Conservation (phyloP, 1,140 invertebrate genomes). For the Hesperophylax magnus region DNA sequence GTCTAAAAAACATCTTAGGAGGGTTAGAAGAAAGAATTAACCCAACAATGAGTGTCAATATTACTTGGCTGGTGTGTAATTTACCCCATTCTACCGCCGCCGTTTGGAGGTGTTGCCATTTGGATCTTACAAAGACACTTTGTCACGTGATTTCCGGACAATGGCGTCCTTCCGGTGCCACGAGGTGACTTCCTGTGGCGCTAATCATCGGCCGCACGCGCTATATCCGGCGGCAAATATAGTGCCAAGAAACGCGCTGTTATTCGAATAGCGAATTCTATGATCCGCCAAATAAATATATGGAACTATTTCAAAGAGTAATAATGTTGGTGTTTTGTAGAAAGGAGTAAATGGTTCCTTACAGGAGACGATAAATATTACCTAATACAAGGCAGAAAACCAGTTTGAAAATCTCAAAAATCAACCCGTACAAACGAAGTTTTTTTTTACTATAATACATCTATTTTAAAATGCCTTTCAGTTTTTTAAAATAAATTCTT, state of each 20-base stretch:
- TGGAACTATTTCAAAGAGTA: background rate
- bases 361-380: too few species aligned
- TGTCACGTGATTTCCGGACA: conserved; percentile 39
- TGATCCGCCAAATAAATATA: background rate
- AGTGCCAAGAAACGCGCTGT: background rate
- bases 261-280: background rate
- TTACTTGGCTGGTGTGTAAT: conserved; percentile 10
- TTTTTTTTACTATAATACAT: too few species aligned
- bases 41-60: conserved; percentile 21
- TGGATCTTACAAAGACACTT: conserved; percentile 2
- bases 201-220: conserved; percentile 45
- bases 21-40: background rate
- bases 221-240: conserved; percentile 1
- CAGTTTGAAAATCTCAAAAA: too few species aligned
- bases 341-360: background rate
- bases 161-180: conserved; percentile 13
- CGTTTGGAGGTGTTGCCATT: conserved; percentile 38
- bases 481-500: too few species aligned
- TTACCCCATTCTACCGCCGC: conserved; percentile 20
- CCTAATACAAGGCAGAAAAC: too few species aligned
- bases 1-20: too few species aligned
- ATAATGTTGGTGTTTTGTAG: too few species aligned
- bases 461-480: too few species aligned
- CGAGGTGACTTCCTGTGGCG: conserved; percentile 29
- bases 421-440: too few species aligned